Conservation (phyloP, 2,113 vertebrate species). For the Megaleporinus macrocephalus region DNA sequence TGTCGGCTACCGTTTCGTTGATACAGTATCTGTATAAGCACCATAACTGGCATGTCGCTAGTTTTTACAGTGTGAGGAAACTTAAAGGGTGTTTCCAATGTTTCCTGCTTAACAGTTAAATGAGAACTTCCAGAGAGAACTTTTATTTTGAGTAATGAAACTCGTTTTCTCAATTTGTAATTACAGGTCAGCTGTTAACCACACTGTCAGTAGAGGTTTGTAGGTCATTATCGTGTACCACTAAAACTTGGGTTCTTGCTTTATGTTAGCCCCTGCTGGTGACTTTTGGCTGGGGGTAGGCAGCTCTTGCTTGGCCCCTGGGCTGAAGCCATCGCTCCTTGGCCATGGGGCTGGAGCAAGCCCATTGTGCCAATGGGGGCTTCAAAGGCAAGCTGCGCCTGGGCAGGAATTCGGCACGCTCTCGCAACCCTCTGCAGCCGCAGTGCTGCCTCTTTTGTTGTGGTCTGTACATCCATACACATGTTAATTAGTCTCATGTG, state of each 20-base stretch:
- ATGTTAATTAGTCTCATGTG: conserved; percentile 69
- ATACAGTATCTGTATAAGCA: background rate
- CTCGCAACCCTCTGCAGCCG: conserved; percentile 38
- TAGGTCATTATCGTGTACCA: background rate
- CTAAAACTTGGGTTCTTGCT: background rate
- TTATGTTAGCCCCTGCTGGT: background rate
- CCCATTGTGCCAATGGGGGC: conserved; percentile 39
- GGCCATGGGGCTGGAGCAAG: background rate
- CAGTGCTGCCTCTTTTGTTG: conserved; percentile 60
- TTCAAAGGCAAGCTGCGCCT: conserved; percentile 50
- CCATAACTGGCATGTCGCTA: background rate
- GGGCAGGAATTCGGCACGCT: conserved; percentile 62
- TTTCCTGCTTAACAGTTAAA: background rate
- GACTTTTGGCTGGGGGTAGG: conserved; percentile 7
- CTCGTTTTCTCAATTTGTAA: background rate
- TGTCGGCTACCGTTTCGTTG: background rate
- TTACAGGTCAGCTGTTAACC: background rate
- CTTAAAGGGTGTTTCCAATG: background rate
- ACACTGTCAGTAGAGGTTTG: background rate
- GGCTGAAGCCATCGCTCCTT: background rate
- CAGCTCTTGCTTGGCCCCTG: conserved; percentile 3
- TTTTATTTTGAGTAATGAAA: conserved; percentile 10
- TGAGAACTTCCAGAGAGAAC: background rate
- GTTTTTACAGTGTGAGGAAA: background rate
- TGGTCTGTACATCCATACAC: conserved; percentile 59